phyloP scores from a whole-genome alignment of 2,797 vertebrate genomes.

The Oryzias sinensis region DNA sequence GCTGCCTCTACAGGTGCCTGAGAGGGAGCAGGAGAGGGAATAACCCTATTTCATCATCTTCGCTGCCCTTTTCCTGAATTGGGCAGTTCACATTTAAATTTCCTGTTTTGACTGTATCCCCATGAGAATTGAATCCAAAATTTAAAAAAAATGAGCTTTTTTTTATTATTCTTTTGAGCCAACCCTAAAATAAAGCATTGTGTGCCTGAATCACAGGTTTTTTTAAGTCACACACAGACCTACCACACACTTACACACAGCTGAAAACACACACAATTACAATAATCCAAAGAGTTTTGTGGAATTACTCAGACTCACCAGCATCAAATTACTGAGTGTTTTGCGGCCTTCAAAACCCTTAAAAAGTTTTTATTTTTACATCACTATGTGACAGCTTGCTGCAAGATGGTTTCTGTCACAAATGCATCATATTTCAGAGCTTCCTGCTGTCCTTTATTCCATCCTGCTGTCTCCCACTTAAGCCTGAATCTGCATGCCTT shows the following conservation, averaged over 20 bases:
- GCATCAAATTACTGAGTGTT: conserved; percentile 19
- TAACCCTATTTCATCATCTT: neutral
- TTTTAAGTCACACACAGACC: conserved; percentile 21
- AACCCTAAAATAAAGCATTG: conserved; percentile 45
- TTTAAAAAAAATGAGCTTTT: conserved; percentile 34
- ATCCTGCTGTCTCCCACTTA: conserved; percentile 18
- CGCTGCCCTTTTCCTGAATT: conserved; percentile 18
- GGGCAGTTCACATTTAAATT: conserved; percentile 17
- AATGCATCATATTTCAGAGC: conserved; percentile 21
- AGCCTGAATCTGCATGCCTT: conserved; percentile 22
- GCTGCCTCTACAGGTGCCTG: conserved; percentile 23
- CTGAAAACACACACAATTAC: conserved; percentile 15
- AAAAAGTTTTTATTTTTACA: conserved; percentile 39
- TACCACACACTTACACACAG: neutral
- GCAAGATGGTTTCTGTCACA: conserved; percentile 18
- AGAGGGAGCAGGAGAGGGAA: conserved; percentile 4
- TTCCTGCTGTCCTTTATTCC: conserved; percentile 33
- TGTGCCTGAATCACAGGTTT: conserved; percentile 23
- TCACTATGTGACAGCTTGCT: conserved; percentile 32
- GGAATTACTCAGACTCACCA: conserved; percentile 30
- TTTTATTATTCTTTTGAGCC: conserved; percentile 33
- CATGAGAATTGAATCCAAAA: conserved; percentile 19
- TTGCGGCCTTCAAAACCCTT: conserved; percentile 17
- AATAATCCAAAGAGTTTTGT: conserved; percentile 39
- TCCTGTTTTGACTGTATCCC: conserved; percentile 19